These are phyloP conservation scores for Himalopsyche kuldschensis DNA, from an alignment of 2,888 invertebrate genomes.

Conservation along the genomic window DNA sequence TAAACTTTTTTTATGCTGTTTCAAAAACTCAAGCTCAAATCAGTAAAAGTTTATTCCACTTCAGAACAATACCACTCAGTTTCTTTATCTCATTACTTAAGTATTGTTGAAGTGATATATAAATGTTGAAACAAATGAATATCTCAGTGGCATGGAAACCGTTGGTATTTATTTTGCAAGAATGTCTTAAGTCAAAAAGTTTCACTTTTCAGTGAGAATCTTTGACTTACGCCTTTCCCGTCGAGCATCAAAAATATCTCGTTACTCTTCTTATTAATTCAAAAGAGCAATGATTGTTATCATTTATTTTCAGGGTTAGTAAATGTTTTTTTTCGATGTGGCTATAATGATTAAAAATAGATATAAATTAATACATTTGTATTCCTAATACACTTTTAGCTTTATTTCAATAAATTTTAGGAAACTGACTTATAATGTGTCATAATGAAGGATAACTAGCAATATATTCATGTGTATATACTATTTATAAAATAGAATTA, in stretches of 20 bases:
- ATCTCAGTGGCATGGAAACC: too few species aligned
- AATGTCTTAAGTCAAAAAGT: neutral
- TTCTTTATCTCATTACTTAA: too few species aligned
- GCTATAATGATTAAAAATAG: neutral
- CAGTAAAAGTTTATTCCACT: too few species aligned
- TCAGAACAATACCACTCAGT: too few species aligned
- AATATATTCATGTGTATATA: constrained; percentile 33
- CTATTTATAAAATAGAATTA: constrained; percentile 42
- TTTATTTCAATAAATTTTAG: constrained; percentile 29
- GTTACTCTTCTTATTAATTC: neutral
- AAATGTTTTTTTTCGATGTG: constrained; percentile 9
- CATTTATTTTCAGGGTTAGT: neutral
- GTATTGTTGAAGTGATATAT: too few species aligned
- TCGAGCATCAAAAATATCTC: neutral
- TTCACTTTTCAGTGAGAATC: neutral
- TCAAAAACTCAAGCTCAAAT: too few species aligned
- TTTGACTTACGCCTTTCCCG: neutral
- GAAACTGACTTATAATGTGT: constrained; percentile 28
- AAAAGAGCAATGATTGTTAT: neutral
- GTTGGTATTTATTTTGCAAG: neutral
- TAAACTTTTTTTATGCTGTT: too few species aligned
- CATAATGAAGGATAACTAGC: constrained; percentile 28
- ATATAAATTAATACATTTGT: constrained; percentile 18
- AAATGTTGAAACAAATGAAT: too few species aligned
- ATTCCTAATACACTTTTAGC: constrained; percentile 21